These are phyloP conservation scores for Perodicticus potto DNA, from an alignment of 2,797 vertebrate genomes.

Conservation along the genomic window DNA sequence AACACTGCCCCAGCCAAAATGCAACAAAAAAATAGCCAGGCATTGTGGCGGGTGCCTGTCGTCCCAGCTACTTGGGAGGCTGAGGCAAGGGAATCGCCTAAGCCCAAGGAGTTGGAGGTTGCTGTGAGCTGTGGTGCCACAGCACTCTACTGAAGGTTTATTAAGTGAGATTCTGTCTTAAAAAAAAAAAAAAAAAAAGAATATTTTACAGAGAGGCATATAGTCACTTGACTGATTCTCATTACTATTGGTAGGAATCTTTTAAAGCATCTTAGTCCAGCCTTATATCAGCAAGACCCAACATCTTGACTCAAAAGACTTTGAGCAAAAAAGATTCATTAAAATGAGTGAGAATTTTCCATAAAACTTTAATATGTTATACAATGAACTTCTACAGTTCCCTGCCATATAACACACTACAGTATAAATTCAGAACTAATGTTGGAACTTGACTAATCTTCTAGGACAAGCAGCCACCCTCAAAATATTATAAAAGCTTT, in stretches of 20 bases:
- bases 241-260: neutral
- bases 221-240: constrained; percentile 33
- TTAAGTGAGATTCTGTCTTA: no score
- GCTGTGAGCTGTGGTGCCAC: no score
- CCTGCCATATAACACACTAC: constrained; percentile 10
- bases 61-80: no score
- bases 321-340: constrained; percentile 23
- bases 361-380: constrained; percentile 54
- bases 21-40: no score
- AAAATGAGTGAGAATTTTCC: constrained; percentile 61
- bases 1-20: no score
- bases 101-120: no score
- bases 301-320: neutral
- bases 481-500: constrained; percentile 28
- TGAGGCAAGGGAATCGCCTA: no score
- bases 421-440: constrained; percentile 37
- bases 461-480: constrained; percentile 51
- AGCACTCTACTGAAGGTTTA: no score
- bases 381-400: constrained; percentile 38
- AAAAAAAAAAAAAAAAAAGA: neutral
- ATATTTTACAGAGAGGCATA: constrained; percentile 34
- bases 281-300: neutral
- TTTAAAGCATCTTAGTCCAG: constrained; percentile 30
- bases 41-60: no score
- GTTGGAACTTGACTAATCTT: constrained; percentile 13